These are phyloP conservation scores for Steatornis caripensis DNA, from an alignment of 2,113 vertebrate species.

Conservation along the genomic window DNA sequence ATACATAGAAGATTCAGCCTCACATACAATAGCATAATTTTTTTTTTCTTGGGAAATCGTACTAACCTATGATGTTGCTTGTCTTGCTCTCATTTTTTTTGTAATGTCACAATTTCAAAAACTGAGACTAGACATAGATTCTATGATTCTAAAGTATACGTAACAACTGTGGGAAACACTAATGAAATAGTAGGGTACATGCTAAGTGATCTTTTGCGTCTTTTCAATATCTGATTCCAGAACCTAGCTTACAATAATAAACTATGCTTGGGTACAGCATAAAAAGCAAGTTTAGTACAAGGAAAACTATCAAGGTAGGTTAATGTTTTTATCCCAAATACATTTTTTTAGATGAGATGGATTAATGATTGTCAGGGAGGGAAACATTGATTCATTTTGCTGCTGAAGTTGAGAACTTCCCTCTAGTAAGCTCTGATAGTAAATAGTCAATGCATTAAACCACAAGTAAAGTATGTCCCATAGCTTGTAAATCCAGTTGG, in stretches of 20 bases:
- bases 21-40: not conserved
- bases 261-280: not conserved
- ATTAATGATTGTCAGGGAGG: not conserved
- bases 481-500: not conserved
- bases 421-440: not conserved
- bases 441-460: not conserved
- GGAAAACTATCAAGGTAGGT: not conserved
- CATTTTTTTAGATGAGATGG: not conserved
- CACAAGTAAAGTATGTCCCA: not conserved
- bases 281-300: not conserved
- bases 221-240: not conserved
- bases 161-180: not conserved
- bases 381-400: not conserved
- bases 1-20: not conserved
- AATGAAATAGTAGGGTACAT: not conserved
- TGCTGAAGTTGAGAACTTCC: not conserved
- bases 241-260: not conserved
- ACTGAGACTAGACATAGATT: rapidly evolving
- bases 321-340: not conserved
- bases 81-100: not conserved
- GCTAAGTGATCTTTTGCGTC: not conserved
- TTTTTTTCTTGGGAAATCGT: not conserved
- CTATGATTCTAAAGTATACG: not conserved
- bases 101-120: not conserved
- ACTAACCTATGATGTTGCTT: not conserved